Evolutionary conservation across 1,140 invertebrate genomes (phyloP).

Genomic region (Chrysomallon squamiferum): DNA sequence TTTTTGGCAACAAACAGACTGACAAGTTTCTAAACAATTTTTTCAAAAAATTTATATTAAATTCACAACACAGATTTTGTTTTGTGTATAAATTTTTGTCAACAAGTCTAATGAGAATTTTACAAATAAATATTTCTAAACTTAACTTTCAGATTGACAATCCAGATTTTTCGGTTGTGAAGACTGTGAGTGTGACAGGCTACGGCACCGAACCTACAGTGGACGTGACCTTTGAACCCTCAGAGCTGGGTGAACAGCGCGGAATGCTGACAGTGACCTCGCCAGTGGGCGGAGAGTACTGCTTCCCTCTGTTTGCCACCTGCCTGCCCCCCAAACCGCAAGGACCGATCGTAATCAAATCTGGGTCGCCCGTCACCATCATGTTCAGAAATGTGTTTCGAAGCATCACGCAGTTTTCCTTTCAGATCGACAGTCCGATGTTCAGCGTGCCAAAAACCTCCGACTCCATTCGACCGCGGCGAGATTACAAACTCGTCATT

Average conservation of each 20-base stretch:
- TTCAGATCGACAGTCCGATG: slow-evolving; percentile 45
- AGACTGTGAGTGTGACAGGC: slow-evolving; percentile 37
- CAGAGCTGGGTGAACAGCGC: slow-evolving; percentile 26
- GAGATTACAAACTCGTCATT: slow-evolving; percentile 44
- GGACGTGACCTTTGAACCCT: slow-evolving; percentile 48
- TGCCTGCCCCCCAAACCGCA: slow-evolving; percentile 47
- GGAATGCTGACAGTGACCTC: slow-evolving; percentile 28
- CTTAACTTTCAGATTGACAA: slow-evolving; percentile 58
- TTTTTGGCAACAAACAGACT: too few species aligned
- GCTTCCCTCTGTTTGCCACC: slow-evolving; percentile 39
- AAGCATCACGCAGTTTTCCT: slow-evolving; percentile 30
- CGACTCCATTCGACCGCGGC: slow-evolving; percentile 37
- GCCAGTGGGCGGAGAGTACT: slow-evolving; percentile 39
- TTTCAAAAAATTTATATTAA: too few species aligned
- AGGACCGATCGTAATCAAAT: slow-evolving; percentile 40
- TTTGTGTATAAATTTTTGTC: too few species aligned
- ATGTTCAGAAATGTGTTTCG: slow-evolving; percentile 48
- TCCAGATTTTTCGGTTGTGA: slow-evolving; percentile 61
- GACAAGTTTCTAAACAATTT: too few species aligned
- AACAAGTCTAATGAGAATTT: too few species aligned
- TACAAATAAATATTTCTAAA: too few species aligned
- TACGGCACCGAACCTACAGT: slow-evolving; percentile 34
- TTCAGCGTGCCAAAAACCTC: slow-evolving; percentile 42
- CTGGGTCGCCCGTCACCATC: slow-evolving; percentile 34
- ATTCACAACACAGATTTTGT: too few species aligned